Conservation (phyloP, 2,797 vertebrate species). For the Halcyon chelicuti region DNA sequence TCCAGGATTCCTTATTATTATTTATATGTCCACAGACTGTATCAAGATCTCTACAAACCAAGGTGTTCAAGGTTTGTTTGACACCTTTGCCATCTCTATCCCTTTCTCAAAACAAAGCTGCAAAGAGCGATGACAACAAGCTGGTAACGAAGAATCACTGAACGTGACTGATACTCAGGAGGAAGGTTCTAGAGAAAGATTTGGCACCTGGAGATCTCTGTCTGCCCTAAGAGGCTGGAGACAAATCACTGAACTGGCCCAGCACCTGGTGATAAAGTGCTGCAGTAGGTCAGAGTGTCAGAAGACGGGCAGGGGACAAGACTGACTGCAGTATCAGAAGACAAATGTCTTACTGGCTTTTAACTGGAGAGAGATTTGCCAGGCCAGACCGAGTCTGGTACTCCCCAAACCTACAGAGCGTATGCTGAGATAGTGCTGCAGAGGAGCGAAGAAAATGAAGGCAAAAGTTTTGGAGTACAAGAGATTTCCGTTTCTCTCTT, state of each 20-base stretch:
- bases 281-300: neutral
- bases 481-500: neutral
- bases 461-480: neutral
- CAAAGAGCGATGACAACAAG: neutral
- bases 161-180: fast-evolving
- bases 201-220: neutral
- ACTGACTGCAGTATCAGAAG: neutral
- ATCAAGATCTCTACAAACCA: neutral
- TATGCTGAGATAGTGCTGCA: neutral
- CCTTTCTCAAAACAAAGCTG: neutral
- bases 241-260: neutral
- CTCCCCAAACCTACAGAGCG: neutral
- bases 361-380: neutral
- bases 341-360: neutral
- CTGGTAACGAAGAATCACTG: neutral
- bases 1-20: neutral
- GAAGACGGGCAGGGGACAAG: neutral
- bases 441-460: neutral
- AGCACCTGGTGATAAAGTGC: neutral
- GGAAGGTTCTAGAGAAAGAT: neutral
- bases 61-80: neutral
- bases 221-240: neutral
- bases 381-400: neutral
- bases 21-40: neutral
- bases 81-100: neutral